Evolutionary conservation across 1,140 invertebrate genomes (phyloP), one percentile per base, ranked within the genome.

Genomic region (Euwallacea fornicatus): DNA sequence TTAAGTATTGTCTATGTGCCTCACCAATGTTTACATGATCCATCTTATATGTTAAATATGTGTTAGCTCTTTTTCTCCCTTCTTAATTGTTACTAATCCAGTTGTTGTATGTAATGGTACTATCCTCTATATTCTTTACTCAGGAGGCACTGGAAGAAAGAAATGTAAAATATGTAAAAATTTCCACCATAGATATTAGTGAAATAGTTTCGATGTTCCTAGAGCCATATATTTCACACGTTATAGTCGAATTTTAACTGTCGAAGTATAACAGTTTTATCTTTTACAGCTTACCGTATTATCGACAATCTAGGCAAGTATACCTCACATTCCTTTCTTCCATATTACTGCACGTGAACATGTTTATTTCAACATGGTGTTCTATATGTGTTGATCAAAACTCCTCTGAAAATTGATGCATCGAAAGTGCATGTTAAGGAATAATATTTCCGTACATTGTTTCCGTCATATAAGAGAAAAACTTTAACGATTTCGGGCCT

Each of bases 241-340:
- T 13, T 50, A 50, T 50, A 50, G 2, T 11, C 13, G 13, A 11
- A 50, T 50, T 50, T 50, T 11, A 50, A 13, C 46, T 50, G 46
- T 50, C 46, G 7, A 50, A 44, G 41, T 60, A 71, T 71, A 66
- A 60, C 56, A n/a, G 16, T 71, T 72, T 72, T 68, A 41, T 68
- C 55, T 73, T 69, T 73, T 73, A 47, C 66, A 73, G 71, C 71
- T 73, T 73, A 73, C 71, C 71, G 71, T 73, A 68, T 73, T 42
- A 73, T 73, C 62, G 71, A 73, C 61, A 63, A 69, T 73, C 71
- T 69, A 68, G 71, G 71, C 71, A 73, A 73, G 71, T 73, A 73
- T 73, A 53, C 44, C 69, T 69, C 54, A 63, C 71, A 73, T 73
- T 73, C 62, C 71, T 73, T 73, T 73, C 71, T 73, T 73, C 66